These are phyloP conservation scores for Bambusicola thoracicus DNA, from an alignment of 2,113 vertebrate species.

Conservation along the genomic window DNA sequence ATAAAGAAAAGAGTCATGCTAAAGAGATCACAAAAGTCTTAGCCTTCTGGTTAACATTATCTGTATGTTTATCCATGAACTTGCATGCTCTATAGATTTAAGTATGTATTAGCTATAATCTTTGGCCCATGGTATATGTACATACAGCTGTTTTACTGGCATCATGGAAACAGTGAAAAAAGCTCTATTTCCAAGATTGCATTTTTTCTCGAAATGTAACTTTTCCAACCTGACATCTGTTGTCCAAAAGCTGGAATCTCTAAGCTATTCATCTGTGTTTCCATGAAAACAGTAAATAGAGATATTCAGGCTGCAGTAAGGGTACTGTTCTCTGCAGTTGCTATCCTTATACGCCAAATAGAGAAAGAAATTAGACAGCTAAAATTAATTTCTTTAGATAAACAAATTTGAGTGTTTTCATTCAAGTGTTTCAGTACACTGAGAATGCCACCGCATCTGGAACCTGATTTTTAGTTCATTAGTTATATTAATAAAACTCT, in stretches of 20 bases:
- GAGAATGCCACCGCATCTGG: not conserved
- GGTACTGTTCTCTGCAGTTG: not conserved
- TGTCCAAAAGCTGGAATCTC: not conserved
- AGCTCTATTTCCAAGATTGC: not conserved
- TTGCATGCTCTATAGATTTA: not conserved
- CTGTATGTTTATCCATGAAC: not conserved
- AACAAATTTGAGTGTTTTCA: not conserved
- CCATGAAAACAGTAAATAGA: not conserved
- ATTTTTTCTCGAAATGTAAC: not conserved
- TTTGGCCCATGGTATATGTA: not conserved
- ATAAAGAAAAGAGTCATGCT: not conserved
- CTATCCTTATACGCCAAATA: fast-evolving
- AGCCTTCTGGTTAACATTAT: not conserved
- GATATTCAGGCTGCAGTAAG: not conserved
- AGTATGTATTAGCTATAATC: not conserved
- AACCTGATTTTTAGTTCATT: not conserved
- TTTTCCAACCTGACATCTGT: not conserved
- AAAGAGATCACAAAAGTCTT: not conserved
- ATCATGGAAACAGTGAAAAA: not conserved
- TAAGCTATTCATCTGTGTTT: not conserved
- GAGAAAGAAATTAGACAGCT: not conserved
- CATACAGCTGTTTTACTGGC: not conserved
- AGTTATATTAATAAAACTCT: not conserved
- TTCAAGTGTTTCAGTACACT: not conserved
- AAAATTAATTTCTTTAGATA: not conserved